Evolutionary conservation across 2,113 vertebrate species (phyloP).

Genomic region (Prolemur simus): DNA sequence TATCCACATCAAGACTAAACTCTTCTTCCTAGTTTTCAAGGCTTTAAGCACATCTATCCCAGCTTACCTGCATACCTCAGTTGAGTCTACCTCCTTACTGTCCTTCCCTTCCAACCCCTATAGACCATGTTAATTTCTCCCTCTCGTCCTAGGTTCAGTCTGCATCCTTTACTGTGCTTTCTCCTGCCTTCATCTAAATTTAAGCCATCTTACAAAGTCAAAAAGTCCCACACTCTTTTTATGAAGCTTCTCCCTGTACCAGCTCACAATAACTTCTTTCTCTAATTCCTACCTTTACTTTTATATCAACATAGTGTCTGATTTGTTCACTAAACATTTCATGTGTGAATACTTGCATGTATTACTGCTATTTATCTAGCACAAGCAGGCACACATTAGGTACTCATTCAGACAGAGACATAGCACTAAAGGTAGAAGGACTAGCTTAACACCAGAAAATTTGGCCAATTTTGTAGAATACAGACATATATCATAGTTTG

Average conservation of each 20-base stretch:
- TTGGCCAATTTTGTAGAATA: background rate
- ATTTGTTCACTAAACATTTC: constrained; percentile 5
- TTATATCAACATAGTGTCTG: background rate
- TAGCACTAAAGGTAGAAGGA: background rate
- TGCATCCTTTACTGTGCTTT: background rate
- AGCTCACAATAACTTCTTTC: background rate
- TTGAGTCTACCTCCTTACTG: background rate
- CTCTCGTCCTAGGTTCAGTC: background rate
- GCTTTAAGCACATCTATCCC: background rate
- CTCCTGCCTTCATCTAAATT: background rate
- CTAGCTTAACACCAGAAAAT: background rate
- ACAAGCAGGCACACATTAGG: background rate
- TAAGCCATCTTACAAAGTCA: constrained; percentile 36
- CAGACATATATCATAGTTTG: background rate
- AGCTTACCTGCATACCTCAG: background rate
- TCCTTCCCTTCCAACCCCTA: background rate
- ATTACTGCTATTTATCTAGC: background rate
- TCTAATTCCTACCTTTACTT: background rate
- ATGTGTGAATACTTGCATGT: background rate
- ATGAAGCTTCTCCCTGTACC: background rate
- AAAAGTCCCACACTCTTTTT: background rate
- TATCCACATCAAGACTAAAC: background rate
- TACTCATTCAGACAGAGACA: background rate
- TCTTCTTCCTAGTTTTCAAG: background rate
- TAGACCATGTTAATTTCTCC: background rate